Conservation (phyloP, 2,888 invertebrate species). For the Melipona bicolor region DNA sequence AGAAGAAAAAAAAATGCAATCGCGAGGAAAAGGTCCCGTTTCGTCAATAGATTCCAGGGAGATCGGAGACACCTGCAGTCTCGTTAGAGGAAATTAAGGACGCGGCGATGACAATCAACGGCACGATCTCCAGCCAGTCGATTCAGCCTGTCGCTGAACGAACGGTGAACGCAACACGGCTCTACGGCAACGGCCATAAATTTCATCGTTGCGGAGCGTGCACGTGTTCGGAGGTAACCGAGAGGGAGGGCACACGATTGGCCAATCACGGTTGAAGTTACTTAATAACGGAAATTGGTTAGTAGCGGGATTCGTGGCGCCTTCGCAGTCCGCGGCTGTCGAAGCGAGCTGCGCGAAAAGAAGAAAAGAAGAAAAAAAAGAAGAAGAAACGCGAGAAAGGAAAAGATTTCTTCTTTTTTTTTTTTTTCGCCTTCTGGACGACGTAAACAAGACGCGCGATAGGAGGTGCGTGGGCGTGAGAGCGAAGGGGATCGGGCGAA, state of each 20-base stretch:
- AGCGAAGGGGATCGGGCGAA: background rate
- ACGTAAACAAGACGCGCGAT: slow-evolving; percentile 19
- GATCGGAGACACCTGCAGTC: background rate
- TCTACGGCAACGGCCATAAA: slow-evolving; percentile 37
- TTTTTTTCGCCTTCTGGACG: slow-evolving; percentile 13
- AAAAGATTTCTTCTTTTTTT: background rate
- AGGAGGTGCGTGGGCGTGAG: slow-evolving; percentile 30
- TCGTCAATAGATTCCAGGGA: background rate
- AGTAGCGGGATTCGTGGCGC: background rate
- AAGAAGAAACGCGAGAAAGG: background rate
- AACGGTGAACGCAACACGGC: slow-evolving; percentile 12
- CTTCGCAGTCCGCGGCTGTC: slow-evolving; percentile 13
- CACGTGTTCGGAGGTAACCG: slow-evolving; percentile 50
- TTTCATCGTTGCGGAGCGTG: slow-evolving; percentile 36
- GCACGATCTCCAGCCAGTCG: background rate
- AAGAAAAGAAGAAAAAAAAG: background rate
- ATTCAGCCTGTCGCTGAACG: slow-evolving; percentile 2
- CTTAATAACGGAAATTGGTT: slow-evolving; percentile 56
- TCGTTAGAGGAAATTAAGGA: background rate
- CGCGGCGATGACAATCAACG: background rate
- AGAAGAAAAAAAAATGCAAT: background rate
- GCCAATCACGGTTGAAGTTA: slow-evolving; percentile 39
- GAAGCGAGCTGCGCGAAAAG: no score
- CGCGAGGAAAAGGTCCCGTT: no score
- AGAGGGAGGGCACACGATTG: slow-evolving; percentile 26